phyloP scores from a whole-genome alignment of 2,888 invertebrate species.

The Cataglyphis cursor region DNA sequence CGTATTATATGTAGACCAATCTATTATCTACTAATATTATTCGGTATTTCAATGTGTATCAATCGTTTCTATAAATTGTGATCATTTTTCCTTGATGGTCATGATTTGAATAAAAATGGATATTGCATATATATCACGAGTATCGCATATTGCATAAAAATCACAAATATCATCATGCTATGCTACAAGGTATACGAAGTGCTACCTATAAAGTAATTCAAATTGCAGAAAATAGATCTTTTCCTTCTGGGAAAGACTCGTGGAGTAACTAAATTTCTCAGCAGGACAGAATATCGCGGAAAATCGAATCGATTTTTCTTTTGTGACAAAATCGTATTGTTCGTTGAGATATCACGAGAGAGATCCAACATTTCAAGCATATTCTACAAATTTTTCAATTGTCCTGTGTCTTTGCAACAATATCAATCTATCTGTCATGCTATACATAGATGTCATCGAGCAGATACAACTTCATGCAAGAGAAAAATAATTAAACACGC shows the following conservation, averaged over 20 bases:
- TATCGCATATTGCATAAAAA: not conserved
- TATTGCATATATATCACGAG: not conserved
- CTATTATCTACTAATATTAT: constrained; percentile 5
- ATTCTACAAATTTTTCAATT: constrained; percentile 10
- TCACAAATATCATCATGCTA: not conserved
- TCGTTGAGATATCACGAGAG: not conserved
- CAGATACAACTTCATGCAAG: not conserved
- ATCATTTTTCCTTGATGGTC: not conserved
- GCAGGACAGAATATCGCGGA: not conserved
- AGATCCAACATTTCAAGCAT: constrained; percentile 20
- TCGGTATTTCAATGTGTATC: not conserved
- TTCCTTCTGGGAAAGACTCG: not conserved
- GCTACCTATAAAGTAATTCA: not conserved
- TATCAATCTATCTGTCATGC: not conserved
- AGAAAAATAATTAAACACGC: not conserved
- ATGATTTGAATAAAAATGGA: not conserved
- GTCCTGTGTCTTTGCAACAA: not conserved
- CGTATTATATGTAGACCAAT: not conserved
- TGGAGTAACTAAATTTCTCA: constrained; percentile 1
- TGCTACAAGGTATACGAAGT: constrained; percentile 6
- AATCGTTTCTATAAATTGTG: not conserved
- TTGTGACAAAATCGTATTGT: not conserved
- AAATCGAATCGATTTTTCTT: constrained; percentile 15
- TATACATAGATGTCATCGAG: not conserved
- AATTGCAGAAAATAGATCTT: not conserved